These are phyloP conservation scores for Phrynocephalus versicolor DNA, from an alignment of 2,113 vertebrate species.

Conservation along the genomic window DNA sequence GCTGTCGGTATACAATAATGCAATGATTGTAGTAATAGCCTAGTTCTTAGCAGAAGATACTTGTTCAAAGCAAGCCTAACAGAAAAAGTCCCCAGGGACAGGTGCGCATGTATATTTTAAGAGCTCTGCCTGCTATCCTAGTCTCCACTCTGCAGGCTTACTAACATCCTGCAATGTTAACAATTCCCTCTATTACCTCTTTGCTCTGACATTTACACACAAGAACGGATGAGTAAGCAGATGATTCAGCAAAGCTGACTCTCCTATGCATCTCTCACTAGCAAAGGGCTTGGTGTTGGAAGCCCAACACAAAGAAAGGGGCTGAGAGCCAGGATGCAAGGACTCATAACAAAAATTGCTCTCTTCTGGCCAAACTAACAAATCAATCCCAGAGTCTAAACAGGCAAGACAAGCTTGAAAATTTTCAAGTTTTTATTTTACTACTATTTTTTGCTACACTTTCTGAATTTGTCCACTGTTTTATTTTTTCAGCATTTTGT, in stretches of 20 bases:
- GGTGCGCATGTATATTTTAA: slow-evolving; percentile 28
- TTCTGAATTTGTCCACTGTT: background rate
- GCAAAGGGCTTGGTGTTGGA: slow-evolving; percentile 33
- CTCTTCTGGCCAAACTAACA: background rate
- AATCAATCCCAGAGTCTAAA: background rate
- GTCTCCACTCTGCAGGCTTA: slow-evolving; percentile 42
- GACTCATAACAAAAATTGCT: background rate
- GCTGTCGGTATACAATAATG: slow-evolving; percentile 41
- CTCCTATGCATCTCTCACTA: slow-evolving; percentile 43
- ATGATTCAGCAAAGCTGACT: slow-evolving; percentile 67
- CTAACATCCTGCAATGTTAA: slow-evolving; percentile 67
- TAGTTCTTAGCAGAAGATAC: background rate
- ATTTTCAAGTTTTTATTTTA: slow-evolving; percentile 1
- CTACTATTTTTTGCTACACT: background rate
- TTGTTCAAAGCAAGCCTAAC: slow-evolving; percentile 36
- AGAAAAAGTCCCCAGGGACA: slow-evolving; percentile 41
- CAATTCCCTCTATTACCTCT: slow-evolving; percentile 68
- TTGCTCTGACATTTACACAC: slow-evolving; percentile 71
- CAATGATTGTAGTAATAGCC: slow-evolving; percentile 34
- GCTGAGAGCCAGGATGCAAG: background rate
- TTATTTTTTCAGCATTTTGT: background rate
- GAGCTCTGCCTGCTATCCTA: slow-evolving; percentile 17
- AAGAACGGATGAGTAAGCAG: slow-evolving; percentile 73
- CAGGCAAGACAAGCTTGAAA: slow-evolving; percentile 6
- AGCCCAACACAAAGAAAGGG: slow-evolving; percentile 23